Conservation (phyloP, 2,888 invertebrate species). For the Onthophagus sagittarius region DNA sequence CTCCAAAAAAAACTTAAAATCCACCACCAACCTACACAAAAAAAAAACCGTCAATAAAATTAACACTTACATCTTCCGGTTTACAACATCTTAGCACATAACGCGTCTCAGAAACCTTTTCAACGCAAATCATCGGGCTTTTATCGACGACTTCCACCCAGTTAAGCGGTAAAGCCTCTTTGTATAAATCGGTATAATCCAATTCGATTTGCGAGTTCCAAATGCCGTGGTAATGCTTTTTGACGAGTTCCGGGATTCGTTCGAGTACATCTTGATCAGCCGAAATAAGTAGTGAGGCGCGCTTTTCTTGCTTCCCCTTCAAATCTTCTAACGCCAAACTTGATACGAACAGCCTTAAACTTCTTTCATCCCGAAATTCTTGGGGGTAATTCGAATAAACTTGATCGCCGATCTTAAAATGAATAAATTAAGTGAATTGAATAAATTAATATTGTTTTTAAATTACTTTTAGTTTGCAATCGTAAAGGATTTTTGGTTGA, state of each 20-base stretch:
- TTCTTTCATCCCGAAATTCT: constrained; percentile 42
- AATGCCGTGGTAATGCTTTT: constrained; percentile 49
- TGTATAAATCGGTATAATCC: constrained; percentile 57
- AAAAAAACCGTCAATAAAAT: constrained; percentile 1
- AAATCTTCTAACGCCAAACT: constrained; percentile 44
- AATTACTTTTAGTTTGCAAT: constrained; percentile 40
- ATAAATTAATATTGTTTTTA: too few species aligned
- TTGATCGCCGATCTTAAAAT: constrained; percentile 40
- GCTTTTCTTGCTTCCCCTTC: constrained; percentile 35
- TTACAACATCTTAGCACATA: constrained; percentile 41
- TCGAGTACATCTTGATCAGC: constrained; percentile 38
- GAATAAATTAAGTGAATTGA: constrained; percentile 2
- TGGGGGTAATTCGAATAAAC: constrained; percentile 49
- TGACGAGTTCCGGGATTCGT: constrained; percentile 47
- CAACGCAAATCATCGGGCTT: constrained; percentile 55
- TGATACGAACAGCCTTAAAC: constrained; percentile 48
- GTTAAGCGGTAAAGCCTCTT: constrained; percentile 64
- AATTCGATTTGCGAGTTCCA: constrained; percentile 51
- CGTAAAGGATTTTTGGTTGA: constrained; percentile 22
- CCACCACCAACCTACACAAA: not conserved
- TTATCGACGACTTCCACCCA: constrained; percentile 63
- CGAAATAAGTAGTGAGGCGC: constrained; percentile 34
- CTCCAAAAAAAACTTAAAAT: not conserved
- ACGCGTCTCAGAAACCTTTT: constrained; percentile 40
- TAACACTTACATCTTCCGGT: constrained; percentile 42